Conservation (phyloP, 1,140 invertebrate species). For the Eupeodes corollae region DNA sequence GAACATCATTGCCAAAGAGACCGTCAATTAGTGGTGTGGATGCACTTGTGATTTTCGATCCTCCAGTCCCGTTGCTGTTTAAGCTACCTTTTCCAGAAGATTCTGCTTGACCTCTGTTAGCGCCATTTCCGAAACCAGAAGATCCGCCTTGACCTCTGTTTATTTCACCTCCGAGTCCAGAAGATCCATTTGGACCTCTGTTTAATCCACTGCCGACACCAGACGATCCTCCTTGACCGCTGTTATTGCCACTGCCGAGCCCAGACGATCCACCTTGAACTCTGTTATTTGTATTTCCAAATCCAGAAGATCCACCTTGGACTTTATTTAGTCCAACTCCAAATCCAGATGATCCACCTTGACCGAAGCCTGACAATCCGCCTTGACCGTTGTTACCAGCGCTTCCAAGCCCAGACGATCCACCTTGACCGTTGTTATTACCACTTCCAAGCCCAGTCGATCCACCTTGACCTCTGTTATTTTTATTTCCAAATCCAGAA, state of each 20-base stretch:
- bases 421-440: neutral
- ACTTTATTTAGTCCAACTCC: conserved; percentile 8
- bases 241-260: conserved; percentile 1
- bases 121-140: neutral
- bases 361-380: neutral
- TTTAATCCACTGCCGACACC: neutral
- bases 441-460: neutral
- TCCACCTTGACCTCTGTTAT: neutral
- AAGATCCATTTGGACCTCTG: neutral
- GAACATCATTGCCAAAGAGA: too few species aligned
- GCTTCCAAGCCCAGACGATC: conserved; percentile 1
- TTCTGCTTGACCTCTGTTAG: too few species aligned
- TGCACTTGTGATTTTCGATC: too few species aligned
- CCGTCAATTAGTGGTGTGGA: too few species aligned
- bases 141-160: conserved; percentile 3
- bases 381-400: neutral
- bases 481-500: conserved; percentile 7
- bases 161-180: neutral
- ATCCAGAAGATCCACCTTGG: conserved; percentile 3
- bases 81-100: too few species aligned
- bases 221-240: conserved; percentile 2
- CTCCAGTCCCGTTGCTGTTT: too few species aligned
- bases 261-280: neutral
- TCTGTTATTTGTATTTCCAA: conserved; percentile 7
- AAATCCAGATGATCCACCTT: conserved; percentile 1